These are phyloP conservation scores for Entomobrya multifasciata DNA, from an alignment of 2,888 invertebrate species.

Conservation along the genomic window DNA sequence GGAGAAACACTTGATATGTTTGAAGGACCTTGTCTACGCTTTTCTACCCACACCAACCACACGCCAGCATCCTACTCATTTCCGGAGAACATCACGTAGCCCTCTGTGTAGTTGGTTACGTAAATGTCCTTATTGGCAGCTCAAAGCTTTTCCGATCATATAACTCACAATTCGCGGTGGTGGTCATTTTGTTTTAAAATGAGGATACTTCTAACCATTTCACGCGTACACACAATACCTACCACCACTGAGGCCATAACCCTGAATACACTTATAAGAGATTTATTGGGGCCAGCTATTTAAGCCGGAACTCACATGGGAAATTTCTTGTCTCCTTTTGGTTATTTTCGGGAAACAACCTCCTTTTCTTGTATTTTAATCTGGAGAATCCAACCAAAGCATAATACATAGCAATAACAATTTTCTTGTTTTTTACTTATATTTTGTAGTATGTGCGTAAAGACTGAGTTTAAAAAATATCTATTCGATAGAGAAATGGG, in stretches of 20 bases:
- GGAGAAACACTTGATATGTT: neutral
- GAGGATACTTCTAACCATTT: conserved; percentile 45
- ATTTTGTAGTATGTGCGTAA: no score
- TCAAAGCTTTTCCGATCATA: neutral
- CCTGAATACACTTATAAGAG: conserved; percentile 21
- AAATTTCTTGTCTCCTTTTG: conserved; percentile 36
- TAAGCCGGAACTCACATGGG: conserved; percentile 43
- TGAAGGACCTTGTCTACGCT: conserved; percentile 39
- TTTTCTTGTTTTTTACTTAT: no score
- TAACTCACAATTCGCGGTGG: neutral
- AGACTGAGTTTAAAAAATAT: no score
- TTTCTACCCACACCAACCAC: conserved; percentile 10
- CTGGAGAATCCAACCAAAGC: no score
- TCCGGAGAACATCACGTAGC: conserved; percentile 41
- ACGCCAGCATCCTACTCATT: conserved; percentile 6
- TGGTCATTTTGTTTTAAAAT: conserved; percentile 38
- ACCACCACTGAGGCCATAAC: neutral
- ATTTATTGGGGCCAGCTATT: conserved; percentile 46
- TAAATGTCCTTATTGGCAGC: neutral
- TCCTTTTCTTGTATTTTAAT: neutral
- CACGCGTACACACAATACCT: conserved; percentile 15
- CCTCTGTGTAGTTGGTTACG: neutral
- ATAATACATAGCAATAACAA: no score
- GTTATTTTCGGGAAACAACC: conserved; percentile 1
- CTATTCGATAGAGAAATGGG: neutral